phyloP scores from a whole-genome alignment of 1,140 invertebrate species.

The Leptinotarsa texana region DNA sequence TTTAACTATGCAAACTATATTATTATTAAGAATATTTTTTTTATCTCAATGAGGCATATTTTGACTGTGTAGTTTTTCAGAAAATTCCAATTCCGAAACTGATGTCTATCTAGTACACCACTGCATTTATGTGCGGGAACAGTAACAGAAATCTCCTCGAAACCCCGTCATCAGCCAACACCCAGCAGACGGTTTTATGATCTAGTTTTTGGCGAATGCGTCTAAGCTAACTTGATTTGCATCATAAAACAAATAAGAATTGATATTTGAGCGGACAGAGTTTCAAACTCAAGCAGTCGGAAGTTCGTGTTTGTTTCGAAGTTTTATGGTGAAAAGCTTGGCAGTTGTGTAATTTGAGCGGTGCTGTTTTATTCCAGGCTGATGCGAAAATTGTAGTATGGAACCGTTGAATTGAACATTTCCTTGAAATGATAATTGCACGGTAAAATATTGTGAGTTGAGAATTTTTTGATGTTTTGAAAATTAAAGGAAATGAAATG shows the following conservation, averaged over 20 bases:
- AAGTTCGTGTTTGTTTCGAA: conserved; percentile 3
- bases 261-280: background rate
- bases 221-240: conserved; percentile 6
- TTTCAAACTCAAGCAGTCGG: background rate
- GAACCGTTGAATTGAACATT: too few species aligned
- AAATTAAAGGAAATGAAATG: too few species aligned
- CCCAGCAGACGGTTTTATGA: background rate
- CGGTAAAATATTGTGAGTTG: too few species aligned
- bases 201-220: conserved; percentile 4
- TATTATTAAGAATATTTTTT: too few species aligned
- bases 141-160: background rate
- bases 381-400: too few species aligned
- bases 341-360: background rate
- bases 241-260: conserved; percentile 9
- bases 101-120: background rate
- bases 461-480: too few species aligned
- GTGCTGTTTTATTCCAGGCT: background rate
- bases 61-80: too few species aligned
- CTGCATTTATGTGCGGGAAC: background rate
- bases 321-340: background rate
- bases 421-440: too few species aligned
- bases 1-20: too few species aligned
- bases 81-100: too few species aligned
- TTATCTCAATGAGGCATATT: too few species aligned
- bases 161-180: background rate